Percentiles rank a stretch among this genome's conserved stretches.
Conservation (phyloP, 64 coral and sea anemone species). For the Stylophora pistillata region DNA sequence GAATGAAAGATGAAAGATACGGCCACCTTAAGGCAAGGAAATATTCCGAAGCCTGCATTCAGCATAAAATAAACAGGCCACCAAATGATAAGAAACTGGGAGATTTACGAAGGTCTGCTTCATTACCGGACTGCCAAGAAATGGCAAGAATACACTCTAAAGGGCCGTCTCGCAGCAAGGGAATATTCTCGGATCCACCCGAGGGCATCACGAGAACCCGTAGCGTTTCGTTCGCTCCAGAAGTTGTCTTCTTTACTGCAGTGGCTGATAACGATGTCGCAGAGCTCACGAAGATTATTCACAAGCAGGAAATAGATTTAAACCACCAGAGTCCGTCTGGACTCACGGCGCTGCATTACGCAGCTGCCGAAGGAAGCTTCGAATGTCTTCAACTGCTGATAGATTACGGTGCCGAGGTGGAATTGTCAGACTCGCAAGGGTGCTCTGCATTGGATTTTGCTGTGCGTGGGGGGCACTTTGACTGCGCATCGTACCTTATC, state of each 20-base stretch:
- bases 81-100: constrained; percentile 2
- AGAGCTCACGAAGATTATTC: constrained; percentile 55
- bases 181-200: not conserved
- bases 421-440: constrained; percentile 60
- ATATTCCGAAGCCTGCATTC: constrained; percentile 47
- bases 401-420: constrained; percentile 69
- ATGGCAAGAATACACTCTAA: constrained; percentile 43
- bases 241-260: constrained; percentile 76
- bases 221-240: constrained; percentile 90
- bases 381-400: constrained; percentile 78
- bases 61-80: constrained; percentile 16
- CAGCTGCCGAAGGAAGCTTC: constrained; percentile 73
- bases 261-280: constrained; percentile 81
- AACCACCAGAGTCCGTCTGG: constrained; percentile 77
- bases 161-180: constrained; percentile 4
- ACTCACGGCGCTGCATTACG: constrained; percentile 74
- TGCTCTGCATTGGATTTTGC: constrained; percentile 91
- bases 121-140: constrained; percentile 83
- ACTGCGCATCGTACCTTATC: constrained; percentile 87
- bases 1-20: constrained; percentile 57
- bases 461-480: constrained; percentile 86
- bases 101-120: constrained; percentile 51
- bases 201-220: constrained; percentile 46
- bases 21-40: constrained; percentile 50
- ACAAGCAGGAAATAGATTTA: constrained; percentile 68